Evolutionary conservation across 2,797 vertebrate genomes (phyloP).

Genomic region (Dicrostonyx torquatus): DNA sequence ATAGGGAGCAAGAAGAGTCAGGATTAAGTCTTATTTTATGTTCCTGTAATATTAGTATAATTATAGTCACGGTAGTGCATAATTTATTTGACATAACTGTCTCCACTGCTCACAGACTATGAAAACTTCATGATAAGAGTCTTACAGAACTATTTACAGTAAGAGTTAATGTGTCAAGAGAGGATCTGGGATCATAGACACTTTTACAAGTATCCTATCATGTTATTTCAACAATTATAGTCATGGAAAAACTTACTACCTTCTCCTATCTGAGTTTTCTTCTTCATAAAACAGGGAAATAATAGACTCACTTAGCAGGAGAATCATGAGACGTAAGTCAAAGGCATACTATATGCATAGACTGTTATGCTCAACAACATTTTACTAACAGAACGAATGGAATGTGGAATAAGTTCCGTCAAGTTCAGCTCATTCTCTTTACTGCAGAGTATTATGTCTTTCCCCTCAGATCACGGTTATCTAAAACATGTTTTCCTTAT

Average conservation of each 20-base stretch:
- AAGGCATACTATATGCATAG: not conserved
- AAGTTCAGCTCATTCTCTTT: not conserved
- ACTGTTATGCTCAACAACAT: not conserved
- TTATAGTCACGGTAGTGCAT: not conserved
- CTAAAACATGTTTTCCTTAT: slow-evolving; percentile 45
- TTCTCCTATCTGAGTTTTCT: not conserved
- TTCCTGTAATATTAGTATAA: not conserved
- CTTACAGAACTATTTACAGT: not conserved
- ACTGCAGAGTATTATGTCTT: not conserved
- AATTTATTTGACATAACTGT: not conserved
- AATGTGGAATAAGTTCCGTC: not conserved
- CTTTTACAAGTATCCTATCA: not conserved
- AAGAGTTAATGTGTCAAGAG: not conserved
- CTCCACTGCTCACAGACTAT: not conserved
- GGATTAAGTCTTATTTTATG: not conserved
- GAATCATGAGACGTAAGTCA: not conserved
- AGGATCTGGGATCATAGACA: not conserved
- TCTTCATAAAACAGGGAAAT: not conserved
- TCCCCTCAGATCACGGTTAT: not conserved
- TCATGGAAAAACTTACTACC: not conserved
- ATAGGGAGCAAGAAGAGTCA: not conserved
- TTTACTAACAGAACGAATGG: not conserved
- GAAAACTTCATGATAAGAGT: not conserved
- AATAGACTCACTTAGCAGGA: not conserved
- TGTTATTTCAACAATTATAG: not conserved